phyloP scores from a whole-genome alignment of 2,113 vertebrate species.

The Plotosus lineatus region DNA sequence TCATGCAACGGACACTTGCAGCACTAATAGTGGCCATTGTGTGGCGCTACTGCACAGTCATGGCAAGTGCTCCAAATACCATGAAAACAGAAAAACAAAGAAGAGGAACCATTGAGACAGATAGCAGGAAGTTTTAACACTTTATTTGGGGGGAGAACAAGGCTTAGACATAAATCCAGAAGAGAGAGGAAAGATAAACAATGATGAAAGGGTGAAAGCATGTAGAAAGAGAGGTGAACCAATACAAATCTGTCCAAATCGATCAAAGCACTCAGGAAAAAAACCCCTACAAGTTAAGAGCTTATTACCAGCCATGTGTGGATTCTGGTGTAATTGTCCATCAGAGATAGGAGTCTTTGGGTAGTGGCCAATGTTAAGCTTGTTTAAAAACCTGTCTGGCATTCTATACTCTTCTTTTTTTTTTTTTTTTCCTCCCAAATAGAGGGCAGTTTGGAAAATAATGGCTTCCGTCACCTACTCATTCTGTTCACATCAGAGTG shows the following conservation, averaged over 20 bases:
- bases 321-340: not conserved
- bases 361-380: not conserved
- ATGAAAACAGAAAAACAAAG: conserved; percentile 27
- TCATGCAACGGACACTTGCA: conserved; percentile 21
- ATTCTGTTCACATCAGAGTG: conserved; percentile 46
- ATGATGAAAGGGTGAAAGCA: conserved; percentile 63
- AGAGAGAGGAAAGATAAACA: conserved; percentile 67
- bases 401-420: conserved; percentile 1
- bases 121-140: conserved; percentile 46
- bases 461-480: conserved; percentile 44
- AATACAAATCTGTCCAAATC: conserved; percentile 12
- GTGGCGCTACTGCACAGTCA: conserved; percentile 58
- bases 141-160: conserved; percentile 42
- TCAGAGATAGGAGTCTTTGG: conserved; percentile 7
- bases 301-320: not conserved
- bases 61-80: not conserved
- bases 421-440: too few relatives aligned
- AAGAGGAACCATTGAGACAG: conserved; percentile 52
- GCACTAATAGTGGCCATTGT: conserved; percentile 53
- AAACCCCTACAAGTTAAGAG: not conserved
- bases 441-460: conserved; percentile 16
- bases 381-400: not conserved
- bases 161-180: conserved; percentile 58
- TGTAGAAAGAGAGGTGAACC: conserved; percentile 48
- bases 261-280: conserved; percentile 22